Conservation (phyloP, 2,797 vertebrate genomes). For the Chelonia mydas region DNA sequence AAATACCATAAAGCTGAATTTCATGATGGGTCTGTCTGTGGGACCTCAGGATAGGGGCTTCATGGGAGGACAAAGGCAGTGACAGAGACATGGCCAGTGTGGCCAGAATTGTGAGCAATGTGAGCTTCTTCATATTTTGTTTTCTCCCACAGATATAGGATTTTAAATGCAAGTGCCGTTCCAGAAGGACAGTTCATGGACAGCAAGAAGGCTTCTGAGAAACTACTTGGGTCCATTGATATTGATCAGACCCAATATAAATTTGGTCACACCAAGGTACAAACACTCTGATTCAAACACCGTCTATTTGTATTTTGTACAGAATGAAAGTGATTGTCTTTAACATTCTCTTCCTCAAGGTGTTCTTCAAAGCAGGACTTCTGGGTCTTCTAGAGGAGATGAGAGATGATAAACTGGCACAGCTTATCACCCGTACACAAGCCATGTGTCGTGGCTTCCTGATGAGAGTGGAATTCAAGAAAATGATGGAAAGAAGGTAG, state of each 20-base stretch:
- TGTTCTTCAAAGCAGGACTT: conserved; percentile 89
- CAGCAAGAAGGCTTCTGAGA: conserved; percentile 92
- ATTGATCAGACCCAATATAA: conserved; percentile 90
- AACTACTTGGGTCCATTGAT: conserved; percentile 89
- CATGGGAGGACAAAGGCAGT: not conserved
- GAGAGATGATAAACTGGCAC: conserved; percentile 88
- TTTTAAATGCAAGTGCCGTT: conserved; percentile 91
- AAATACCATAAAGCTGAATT: not conserved
- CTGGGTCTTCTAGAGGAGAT: conserved; percentile 87
- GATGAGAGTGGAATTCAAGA: conserved; percentile 81
- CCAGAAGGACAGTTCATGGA: conserved; percentile 93
- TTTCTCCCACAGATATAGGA: conserved; percentile 84
- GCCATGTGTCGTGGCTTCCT: conserved; percentile 83
- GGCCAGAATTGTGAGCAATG: not conserved
- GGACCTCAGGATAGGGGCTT: not conserved
- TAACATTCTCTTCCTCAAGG: conserved; percentile 65
- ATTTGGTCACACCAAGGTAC: conserved; percentile 93
- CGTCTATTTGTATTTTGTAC: not conserved
- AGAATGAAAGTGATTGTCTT: not conserved
- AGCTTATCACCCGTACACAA: conserved; percentile 87
- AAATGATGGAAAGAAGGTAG: conserved; percentile 84
- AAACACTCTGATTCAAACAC: not conserved
- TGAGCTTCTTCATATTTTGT: not conserved
- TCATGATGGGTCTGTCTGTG: not conserved
- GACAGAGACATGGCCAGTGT: not conserved